Evolutionary conservation across 1,140 invertebrate species (phyloP).

Genomic region (Halictus rubicundus): DNA sequence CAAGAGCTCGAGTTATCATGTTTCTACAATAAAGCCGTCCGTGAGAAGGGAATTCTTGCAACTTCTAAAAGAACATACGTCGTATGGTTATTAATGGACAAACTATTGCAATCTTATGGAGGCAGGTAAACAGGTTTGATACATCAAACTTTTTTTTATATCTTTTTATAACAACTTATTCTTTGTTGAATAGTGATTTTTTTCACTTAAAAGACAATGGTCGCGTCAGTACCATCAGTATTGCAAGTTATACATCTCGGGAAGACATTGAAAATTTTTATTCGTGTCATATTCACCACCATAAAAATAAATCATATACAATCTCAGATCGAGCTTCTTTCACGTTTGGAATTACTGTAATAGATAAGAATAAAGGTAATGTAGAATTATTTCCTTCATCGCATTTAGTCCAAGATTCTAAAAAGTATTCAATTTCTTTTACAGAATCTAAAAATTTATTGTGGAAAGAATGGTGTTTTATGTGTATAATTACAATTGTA

Average conservation of each 20-base stretch:
- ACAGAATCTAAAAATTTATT: slow-evolving; percentile 15
- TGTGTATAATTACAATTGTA: neutral
- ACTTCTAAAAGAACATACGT: slow-evolving; percentile 1
- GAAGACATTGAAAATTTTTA: slow-evolving; percentile 43
- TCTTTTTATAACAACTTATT: neutral
- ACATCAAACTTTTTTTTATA: neutral
- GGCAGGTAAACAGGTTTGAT: slow-evolving; percentile 1
- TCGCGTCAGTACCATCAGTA: slow-evolving; percentile 34
- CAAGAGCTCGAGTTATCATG: slow-evolving; percentile 47
- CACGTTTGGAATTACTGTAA: slow-evolving; percentile 30
- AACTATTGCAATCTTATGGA: slow-evolving; percentile 17
- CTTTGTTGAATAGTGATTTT: slow-evolving; percentile 7
- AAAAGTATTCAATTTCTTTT: neutral
- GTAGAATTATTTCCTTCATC: neutral
- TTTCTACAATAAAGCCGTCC: slow-evolving; percentile 27
- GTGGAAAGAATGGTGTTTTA: slow-evolving; percentile 26
- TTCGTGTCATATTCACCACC: slow-evolving; percentile 17
- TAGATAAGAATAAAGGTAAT: slow-evolving; percentile 31
- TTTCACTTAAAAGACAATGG: slow-evolving; percentile 30
- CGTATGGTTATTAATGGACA: slow-evolving; percentile 34
- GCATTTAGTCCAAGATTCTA: neutral
- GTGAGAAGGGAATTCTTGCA: neutral
- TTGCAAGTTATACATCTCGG: slow-evolving; percentile 29
- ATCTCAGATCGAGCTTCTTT: neutral
- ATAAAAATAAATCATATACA: slow-evolving; percentile 20